phyloP scores from a whole-genome alignment of 1,140 invertebrate genomes.

The Bombus waltoni region DNA sequence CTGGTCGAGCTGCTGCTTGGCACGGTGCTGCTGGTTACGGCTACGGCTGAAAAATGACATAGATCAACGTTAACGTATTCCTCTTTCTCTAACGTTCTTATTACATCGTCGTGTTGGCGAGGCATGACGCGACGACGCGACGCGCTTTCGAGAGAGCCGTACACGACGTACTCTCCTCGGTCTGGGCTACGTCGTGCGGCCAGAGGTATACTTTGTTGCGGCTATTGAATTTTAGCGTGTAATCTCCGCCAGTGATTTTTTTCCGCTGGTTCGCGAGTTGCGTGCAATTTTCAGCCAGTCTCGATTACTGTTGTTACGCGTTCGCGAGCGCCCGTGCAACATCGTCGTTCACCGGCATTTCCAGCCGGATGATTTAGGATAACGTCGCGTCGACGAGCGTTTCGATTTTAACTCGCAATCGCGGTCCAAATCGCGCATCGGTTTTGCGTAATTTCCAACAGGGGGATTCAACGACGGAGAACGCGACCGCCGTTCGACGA shows the following conservation, averaged over 20 bases:
- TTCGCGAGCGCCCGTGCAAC: conserved; percentile 1
- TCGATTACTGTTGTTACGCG: conserved; percentile 40
- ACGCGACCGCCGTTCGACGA: neutral
- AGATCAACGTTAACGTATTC: conserved; percentile 18
- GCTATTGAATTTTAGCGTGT: conserved; percentile 43
- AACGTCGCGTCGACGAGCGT: neutral
- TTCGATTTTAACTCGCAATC: conserved; percentile 11
- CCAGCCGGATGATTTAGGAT: conserved; percentile 26
- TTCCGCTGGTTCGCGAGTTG: neutral
- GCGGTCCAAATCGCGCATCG: neutral
- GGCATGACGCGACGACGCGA: neutral
- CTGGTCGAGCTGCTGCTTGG: conserved; percentile 79
- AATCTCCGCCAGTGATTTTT: conserved; percentile 21
- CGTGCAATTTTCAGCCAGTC: conserved; percentile 8
- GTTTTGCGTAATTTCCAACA: conserved; percentile 24
- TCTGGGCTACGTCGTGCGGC: too few species aligned
- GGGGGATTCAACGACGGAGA: neutral
- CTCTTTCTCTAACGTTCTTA: neutral
- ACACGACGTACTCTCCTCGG: neutral
- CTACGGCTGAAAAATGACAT: conserved; percentile 68
- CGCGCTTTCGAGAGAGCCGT: neutral
- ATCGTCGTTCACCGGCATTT: conserved; percentile 11
- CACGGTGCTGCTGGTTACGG: conserved; percentile 79
- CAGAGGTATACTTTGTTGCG: conserved; percentile 9
- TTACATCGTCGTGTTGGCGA: conserved; percentile 1